A percentile compares a stretch with the other conserved stretches of the same genome.
Conservation (phyloP, 2,888 invertebrate genomes). For the Geophilus truncorum region DNA sequence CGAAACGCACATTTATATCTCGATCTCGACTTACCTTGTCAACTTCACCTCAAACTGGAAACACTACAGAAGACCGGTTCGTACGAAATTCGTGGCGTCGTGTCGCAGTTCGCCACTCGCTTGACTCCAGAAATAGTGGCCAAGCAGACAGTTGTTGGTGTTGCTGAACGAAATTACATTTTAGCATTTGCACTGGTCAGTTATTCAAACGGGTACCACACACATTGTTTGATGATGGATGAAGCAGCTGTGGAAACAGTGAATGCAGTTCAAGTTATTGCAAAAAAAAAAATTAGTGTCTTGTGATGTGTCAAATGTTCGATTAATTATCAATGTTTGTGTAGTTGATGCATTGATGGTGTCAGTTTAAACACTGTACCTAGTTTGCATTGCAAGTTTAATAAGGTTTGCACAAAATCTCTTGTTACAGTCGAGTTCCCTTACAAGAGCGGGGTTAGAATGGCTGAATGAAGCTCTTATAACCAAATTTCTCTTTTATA, state of each 20-base stretch:
- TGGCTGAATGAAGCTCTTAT: too few species aligned
- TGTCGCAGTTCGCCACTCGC: neutral
- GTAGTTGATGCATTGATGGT: too few species aligned
- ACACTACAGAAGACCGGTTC: neutral
- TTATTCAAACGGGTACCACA: neutral
- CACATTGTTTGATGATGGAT: neutral
- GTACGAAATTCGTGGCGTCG: neutral
- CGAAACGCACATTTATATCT: neutral
- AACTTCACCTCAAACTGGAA: neutral
- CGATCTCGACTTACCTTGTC: neutral
- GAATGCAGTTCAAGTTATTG: neutral
- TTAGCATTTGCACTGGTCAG: neutral
- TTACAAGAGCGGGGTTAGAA: too few species aligned
- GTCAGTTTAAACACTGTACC: too few species aligned
- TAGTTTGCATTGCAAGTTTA: too few species aligned
- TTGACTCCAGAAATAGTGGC: neutral
- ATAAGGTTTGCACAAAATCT: too few species aligned
- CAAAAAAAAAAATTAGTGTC: too few species aligned
- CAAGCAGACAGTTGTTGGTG: neutral
- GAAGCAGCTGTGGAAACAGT: neutral
- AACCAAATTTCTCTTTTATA: too few species aligned
- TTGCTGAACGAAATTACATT: neutral
- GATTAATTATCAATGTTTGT: too few species aligned
- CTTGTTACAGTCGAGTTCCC: too few species aligned
- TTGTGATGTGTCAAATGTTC: too few species aligned